These are phyloP conservation scores for Drosophila greeni DNA, from an alignment of 2,888 invertebrate species.

Conservation along the genomic window DNA sequence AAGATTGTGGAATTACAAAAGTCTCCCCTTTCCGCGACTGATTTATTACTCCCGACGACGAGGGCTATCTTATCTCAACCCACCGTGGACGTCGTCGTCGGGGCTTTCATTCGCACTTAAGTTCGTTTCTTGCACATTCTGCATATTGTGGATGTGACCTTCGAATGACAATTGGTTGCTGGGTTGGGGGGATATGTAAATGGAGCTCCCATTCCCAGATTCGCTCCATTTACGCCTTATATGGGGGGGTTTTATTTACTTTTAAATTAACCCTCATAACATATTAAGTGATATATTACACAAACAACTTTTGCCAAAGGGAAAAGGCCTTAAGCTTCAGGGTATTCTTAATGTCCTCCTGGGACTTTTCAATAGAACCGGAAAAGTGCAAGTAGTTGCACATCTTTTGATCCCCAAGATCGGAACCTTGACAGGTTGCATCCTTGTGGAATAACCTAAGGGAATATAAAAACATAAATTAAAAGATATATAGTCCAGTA, in stretches of 20 bases:
- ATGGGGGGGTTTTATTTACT: neutral
- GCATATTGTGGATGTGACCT: slow-evolving; percentile 58
- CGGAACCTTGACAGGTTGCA: slow-evolving; percentile 44
- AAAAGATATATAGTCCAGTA: neutral
- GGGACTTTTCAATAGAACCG: slow-evolving; percentile 46
- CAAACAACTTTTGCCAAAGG: slow-evolving; percentile 51
- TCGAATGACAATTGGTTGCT: slow-evolving; percentile 43
- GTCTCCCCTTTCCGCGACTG: slow-evolving; percentile 16
- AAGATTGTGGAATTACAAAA: slow-evolving; percentile 14
- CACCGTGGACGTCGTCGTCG: slow-evolving; percentile 4
- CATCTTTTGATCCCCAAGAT: slow-evolving; percentile 49
- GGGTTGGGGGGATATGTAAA: slow-evolving; percentile 9
- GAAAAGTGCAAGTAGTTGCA: slow-evolving; percentile 72
- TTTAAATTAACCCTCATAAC: neutral
- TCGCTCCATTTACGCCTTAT: slow-evolving; percentile 10
- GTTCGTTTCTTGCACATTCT: slow-evolving; percentile 25
- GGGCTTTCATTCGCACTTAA: slow-evolving; percentile 36
- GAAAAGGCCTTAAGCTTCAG: slow-evolving; percentile 40
- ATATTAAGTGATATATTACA: neutral
- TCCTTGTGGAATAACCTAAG: slow-evolving; percentile 44
- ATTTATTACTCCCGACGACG: slow-evolving; percentile 16
- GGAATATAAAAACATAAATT: neutral
- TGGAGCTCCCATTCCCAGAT: slow-evolving; percentile 12
- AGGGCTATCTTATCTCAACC: slow-evolving; percentile 22
- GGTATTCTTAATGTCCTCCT: slow-evolving; percentile 31